Evolutionary conservation across 92 coral and sea anemone species (phyloP).

Genomic region (Siderastrea radians): DNA sequence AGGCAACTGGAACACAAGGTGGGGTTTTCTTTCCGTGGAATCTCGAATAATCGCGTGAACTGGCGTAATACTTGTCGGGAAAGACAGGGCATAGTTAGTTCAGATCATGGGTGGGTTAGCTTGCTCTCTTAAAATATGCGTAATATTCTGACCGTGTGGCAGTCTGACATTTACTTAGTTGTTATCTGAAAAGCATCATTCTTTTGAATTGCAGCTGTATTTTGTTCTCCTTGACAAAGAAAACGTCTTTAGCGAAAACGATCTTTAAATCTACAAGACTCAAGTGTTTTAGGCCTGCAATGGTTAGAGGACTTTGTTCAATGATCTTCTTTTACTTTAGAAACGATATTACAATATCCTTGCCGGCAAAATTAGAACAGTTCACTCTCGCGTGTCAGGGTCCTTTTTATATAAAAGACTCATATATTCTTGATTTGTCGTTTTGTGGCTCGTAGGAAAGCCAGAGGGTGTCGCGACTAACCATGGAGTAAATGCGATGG

Average conservation of each 20-base stretch:
- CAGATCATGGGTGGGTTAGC: conserved; percentile 93
- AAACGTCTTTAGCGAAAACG: conserved; percentile 24
- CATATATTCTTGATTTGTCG: conserved; percentile 3
- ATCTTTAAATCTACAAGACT: conserved; percentile 33
- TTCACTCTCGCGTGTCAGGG: not conserved
- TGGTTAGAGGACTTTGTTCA: conserved; percentile 52
- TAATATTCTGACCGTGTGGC: conserved; percentile 67
- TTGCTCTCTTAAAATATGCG: conserved; percentile 87
- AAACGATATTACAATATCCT: conserved; percentile 35
- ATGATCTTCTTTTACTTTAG: conserved; percentile 36
- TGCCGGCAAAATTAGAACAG: conserved; percentile 15
- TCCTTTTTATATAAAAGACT: not conserved
- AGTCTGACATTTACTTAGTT: conserved; percentile 36
- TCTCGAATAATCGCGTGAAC: conserved; percentile 29
- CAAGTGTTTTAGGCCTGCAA: conserved; percentile 19
- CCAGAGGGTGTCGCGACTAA: conserved; percentile 16
- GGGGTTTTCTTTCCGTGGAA: conserved; percentile 37
- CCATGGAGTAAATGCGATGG: conserved; percentile 29
- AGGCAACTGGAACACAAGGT: conserved; percentile 70
- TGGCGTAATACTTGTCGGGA: conserved; percentile 62
- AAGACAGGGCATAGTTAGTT: conserved; percentile 60
- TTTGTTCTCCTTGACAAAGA: not conserved
- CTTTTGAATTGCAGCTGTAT: conserved; percentile 3
- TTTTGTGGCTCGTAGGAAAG: not conserved
- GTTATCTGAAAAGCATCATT: conserved; percentile 6